These are phyloP conservation scores for Luehdorfia chinensis DNA, from an alignment of 1,140 invertebrate genomes.

Conservation along the genomic window DNA sequence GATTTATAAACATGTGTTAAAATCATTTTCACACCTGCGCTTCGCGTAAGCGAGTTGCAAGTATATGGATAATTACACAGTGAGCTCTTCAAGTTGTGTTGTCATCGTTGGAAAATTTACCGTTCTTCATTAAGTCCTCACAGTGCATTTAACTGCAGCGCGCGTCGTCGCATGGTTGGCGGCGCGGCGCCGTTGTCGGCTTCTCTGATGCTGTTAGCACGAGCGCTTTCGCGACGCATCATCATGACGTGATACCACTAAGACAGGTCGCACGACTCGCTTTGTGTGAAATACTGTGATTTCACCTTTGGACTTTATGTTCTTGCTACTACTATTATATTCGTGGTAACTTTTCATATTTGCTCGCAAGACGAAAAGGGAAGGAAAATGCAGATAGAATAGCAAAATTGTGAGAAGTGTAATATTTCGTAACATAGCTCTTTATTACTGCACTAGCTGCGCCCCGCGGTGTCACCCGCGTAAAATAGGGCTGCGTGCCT, in stretches of 20 bases:
- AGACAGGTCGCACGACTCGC: not conserved
- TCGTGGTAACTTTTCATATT: no score
- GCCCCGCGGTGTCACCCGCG: no score
- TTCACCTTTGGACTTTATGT: conserved; percentile 1
- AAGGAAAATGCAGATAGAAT: no score
- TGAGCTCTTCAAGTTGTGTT: not conserved
- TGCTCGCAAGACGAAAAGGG: no score
- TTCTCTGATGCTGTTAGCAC: not conserved
- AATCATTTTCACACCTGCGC: not conserved
- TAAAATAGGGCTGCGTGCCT: no score
- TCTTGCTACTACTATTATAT: no score
- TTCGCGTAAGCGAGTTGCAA: not conserved
- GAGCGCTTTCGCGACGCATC: not conserved
- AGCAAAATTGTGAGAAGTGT: no score
- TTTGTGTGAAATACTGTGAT: not conserved
- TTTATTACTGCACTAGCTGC: no score
- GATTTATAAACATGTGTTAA: no score
- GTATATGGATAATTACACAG: not conserved
- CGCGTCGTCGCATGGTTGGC: no score
- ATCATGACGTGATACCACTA: not conserved
- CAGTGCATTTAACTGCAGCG: not conserved
- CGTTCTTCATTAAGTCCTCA: conserved; percentile 1
- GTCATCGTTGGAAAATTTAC: not conserved
- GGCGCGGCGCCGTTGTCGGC: conserved; percentile 4
- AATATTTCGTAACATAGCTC: no score